Evolutionary conservation across 2,888 invertebrate species (phyloP).

Genomic region (Seira sanloemensis): DNA sequence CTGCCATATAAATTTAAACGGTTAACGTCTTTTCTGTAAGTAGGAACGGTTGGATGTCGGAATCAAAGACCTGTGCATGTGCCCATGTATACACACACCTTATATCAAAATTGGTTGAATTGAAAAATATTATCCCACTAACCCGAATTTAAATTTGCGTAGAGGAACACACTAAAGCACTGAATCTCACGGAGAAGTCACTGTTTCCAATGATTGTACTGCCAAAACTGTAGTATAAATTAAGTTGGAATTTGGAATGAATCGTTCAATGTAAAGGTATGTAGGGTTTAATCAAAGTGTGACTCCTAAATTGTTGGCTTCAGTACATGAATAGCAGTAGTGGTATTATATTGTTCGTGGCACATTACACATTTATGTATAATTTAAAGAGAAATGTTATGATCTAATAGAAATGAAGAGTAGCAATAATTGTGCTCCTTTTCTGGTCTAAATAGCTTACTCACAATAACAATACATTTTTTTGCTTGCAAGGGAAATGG

Average conservation of each 20-base stretch:
- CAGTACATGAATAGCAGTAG: background rate
- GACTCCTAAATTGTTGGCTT: background rate
- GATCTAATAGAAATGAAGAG: constrained; percentile 23
- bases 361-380: background rate
- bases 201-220: background rate
- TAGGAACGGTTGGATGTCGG: background rate
- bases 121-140: background rate
- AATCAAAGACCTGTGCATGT: background rate
- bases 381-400: constrained; percentile 2
- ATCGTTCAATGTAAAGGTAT: background rate
- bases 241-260: background rate
- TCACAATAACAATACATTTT: constrained; percentile 12
- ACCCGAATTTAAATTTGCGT: background rate
- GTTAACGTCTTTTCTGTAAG: background rate
- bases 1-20: background rate
- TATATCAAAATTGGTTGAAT: background rate
- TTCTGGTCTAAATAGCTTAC: constrained; percentile 29
- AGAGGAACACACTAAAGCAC: constrained; percentile 20
- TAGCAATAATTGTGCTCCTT: background rate
- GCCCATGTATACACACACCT: background rate
- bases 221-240: too few relatives aligned
- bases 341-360: background rate
- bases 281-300: background rate
- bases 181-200: constrained; percentile 47
- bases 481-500: background rate